These are phyloP conservation scores for Kryptolebias ocellatus DNA, from an alignment of 2,797 vertebrate species.

Conservation along the genomic window DNA sequence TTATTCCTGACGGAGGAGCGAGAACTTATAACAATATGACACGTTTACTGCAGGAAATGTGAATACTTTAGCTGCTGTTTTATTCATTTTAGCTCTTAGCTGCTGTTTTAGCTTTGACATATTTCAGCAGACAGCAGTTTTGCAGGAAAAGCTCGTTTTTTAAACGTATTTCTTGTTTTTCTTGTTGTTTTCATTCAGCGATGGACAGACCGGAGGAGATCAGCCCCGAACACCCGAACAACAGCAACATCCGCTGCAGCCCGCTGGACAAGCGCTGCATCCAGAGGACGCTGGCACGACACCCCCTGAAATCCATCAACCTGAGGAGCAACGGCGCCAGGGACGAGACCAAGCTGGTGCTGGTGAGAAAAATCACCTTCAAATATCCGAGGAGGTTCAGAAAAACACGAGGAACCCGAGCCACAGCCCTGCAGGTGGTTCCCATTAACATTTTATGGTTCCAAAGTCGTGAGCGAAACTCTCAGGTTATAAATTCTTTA, in stretches of 20 bases:
- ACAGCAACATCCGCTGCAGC: conserved; percentile 91
- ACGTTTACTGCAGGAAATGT: too few species aligned
- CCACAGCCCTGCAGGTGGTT: conserved; percentile 55
- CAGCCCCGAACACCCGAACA: conserved; percentile 89
- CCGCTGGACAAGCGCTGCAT: conserved; percentile 90
- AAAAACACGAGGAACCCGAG: conserved; percentile 21
- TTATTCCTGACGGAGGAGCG: too few species aligned
- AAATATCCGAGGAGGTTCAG: conserved; percentile 5
- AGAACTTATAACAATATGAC: too few species aligned
- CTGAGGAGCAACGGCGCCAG: conserved; percentile 82
- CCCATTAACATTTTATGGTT: conserved; percentile 49
- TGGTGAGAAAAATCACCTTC: conserved; percentile 70
- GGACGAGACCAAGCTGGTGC: conserved; percentile 82
- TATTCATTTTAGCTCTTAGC: too few species aligned
- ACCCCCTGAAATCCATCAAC: conserved; percentile 81
- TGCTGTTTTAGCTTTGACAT: too few species aligned
- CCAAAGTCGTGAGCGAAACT: conserved; percentile 41
- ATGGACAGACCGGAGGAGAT: conserved; percentile 81
- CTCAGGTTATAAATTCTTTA: conserved; percentile 56
- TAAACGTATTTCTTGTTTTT: not conserved
- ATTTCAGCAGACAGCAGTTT: too few species aligned
- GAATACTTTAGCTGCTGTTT: not conserved
- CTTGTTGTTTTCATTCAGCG: conserved; percentile 44
- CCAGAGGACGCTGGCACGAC: conserved; percentile 86
- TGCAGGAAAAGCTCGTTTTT: too few species aligned